Evolutionary conservation across 2,113 vertebrate genomes (phyloP).

Genomic region (Rutilus rutilus): DNA sequence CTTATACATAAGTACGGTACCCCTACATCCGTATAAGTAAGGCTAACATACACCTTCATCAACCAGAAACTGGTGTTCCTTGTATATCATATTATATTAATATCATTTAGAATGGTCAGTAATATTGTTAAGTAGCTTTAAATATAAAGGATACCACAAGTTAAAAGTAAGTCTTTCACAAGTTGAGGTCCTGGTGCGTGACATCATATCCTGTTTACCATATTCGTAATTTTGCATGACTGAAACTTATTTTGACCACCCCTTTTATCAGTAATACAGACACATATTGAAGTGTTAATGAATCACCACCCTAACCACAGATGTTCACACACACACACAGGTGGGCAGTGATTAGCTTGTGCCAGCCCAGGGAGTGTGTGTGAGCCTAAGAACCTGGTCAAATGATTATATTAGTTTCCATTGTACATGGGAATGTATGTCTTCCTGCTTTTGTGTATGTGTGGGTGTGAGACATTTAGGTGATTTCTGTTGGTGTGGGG

Average conservation of each 20-base stretch:
- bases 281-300: background rate
- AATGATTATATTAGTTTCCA: conserved; percentile 19
- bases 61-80: background rate
- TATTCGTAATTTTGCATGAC: background rate
- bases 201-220: background rate
- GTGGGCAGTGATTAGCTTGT: conserved; percentile 22
- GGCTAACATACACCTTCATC: background rate
- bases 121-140: background rate
- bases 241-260: too few relatives aligned
- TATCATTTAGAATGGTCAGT: background rate
- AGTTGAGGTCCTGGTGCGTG: background rate
- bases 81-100: background rate
- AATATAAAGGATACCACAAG: background rate
- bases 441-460: background rate
- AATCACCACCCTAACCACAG: background rate
- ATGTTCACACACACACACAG: conserved; percentile 34
- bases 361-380: conserved; percentile 59
- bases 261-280: background rate
- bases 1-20: background rate
- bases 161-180: too few relatives aligned
- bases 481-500: background rate
- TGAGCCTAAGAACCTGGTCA: conserved; percentile 66
- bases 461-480: background rate
- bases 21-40: background rate
- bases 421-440: conserved; percentile 13